These are phyloP conservation scores for Caenorhabditis macrosperma DNA, from an alignment of 2,888 invertebrate species.

Conservation along the genomic window DNA sequence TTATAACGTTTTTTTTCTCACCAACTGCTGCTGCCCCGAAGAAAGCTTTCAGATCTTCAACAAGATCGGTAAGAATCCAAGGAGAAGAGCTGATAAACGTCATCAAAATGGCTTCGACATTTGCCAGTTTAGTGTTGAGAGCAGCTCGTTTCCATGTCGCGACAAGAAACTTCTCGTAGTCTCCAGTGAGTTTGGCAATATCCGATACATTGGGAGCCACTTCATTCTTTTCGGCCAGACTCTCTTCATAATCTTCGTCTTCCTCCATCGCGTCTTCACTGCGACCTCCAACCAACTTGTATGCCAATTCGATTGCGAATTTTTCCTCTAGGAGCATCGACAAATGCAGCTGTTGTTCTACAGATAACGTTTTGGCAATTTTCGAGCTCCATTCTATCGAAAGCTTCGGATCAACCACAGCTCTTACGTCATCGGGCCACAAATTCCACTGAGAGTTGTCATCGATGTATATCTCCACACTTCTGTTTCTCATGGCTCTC, in stretches of 20 bases:
- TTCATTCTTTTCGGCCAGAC: not conserved
- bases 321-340: slow-evolving; percentile 56
- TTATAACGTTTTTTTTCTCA: not conserved
- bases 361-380: slow-evolving; percentile 12
- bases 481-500: slow-evolving; percentile 97
- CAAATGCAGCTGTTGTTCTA: slow-evolving; percentile 59
- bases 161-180: slow-evolving; percentile 42
- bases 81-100: slow-evolving; percentile 19
- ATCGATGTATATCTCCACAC: slow-evolving; percentile 89
- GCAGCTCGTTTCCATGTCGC: slow-evolving; percentile 37
- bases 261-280: slow-evolving; percentile 44
- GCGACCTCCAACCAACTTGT: slow-evolving; percentile 39
- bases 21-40: slow-evolving; percentile 19
- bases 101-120: slow-evolving; percentile 38
- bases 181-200: slow-evolving; percentile 13
- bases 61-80: slow-evolving; percentile 22
- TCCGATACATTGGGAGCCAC: slow-evolving; percentile 6
- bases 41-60: slow-evolving; percentile 11
- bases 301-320: slow-evolving; percentile 50
- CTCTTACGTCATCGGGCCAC: slow-evolving; percentile 37
- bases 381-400: slow-evolving; percentile 5
- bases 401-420: slow-evolving; percentile 31
- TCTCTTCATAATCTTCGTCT: slow-evolving; percentile 22
- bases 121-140: slow-evolving; percentile 8
- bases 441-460: slow-evolving; percentile 57